Evolutionary conservation across 2,888 invertebrate genomes (phyloP).

Genomic region (Mactromeris polynyma): DNA sequence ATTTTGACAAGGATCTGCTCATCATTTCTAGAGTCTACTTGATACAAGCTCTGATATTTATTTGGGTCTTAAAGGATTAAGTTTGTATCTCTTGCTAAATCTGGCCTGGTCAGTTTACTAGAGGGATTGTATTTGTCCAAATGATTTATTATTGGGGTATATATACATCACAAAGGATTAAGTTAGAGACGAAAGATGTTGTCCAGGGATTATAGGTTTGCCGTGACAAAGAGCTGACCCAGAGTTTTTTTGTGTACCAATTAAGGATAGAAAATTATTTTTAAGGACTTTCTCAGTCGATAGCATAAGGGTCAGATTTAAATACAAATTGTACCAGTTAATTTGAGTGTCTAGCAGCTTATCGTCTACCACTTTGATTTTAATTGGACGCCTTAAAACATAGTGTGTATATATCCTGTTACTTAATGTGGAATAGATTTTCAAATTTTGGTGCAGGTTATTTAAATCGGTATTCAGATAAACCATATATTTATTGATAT

Average conservation of each 20-base stretch:
- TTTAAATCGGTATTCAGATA: background rate
- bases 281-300: background rate
- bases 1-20: constrained; percentile 17
- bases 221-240: constrained; percentile 1
- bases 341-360: constrained; percentile 6
- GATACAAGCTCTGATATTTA: constrained; percentile 26
- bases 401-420: background rate
- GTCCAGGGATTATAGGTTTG: background rate
- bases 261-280: background rate
- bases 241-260: background rate
- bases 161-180: constrained; percentile 7
- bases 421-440: background rate
- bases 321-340: background rate
- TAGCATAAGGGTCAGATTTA: background rate
- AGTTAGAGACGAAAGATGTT: background rate
- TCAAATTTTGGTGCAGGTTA: background rate
- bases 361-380: background rate
- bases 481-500: background rate
- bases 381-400: background rate
- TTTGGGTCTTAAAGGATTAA: constrained; percentile 54
- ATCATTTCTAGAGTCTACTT: background rate
- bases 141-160: constrained; percentile 38
- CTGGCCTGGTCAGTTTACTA: constrained; percentile 31
- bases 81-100: constrained; percentile 29
- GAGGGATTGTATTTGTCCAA: constrained; percentile 26